Base-by-base conservation (phyloP, 1,140 invertebrate genomes). In the Campoletis sonorensis region DNA sequence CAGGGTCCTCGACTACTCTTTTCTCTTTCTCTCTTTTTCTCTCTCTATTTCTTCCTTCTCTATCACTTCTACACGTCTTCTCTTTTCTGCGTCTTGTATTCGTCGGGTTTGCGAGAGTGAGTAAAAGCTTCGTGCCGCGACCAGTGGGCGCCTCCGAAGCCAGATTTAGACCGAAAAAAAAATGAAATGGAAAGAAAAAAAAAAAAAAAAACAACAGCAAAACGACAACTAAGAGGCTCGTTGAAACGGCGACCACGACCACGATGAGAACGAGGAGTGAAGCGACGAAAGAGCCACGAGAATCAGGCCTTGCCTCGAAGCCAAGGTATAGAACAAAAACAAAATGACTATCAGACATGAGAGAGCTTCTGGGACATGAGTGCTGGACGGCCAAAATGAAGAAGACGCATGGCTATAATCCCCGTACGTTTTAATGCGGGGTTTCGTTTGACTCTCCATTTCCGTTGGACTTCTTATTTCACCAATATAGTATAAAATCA, bases 111-210 rank as follows among this genome's bases (percentile, higher is more conserved):
- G 33, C 30, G 27, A 27, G 33, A 79, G 40, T 18, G 15, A 68
- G 78, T 64, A 33, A 68, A 79, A 79, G 71, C 72, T 68, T 76
- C 64, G 81, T 70, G 75, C 67, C 51, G 45, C 71, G 72, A 71
- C 54, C 83, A 79, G 76, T 76, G 86, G 85, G 86, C 86, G 85
- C 87, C 82, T 76, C 49, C 68, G 82, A 76, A 83, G 86, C 86
- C 88, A 81, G 87, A 89, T 89, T 89, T 89, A 89, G 88, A 89
- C 83, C 82, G 83, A 86, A 86, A 87, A 87, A 86, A 4, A 10
- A 37, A 37, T 4, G 10, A 37, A 37, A 37, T 10, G 37, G 4
- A 10, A 81, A 82, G 82, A n/a, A n/a, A n/a, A n/a, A n/a, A n/a
- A n/a, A n/a, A n/a, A n/a, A n/a, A n/a, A n/a, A 78, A 83, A 85